Conservation (phyloP, 2,113 vertebrate species). For the Corvus moneduloides region DNA sequence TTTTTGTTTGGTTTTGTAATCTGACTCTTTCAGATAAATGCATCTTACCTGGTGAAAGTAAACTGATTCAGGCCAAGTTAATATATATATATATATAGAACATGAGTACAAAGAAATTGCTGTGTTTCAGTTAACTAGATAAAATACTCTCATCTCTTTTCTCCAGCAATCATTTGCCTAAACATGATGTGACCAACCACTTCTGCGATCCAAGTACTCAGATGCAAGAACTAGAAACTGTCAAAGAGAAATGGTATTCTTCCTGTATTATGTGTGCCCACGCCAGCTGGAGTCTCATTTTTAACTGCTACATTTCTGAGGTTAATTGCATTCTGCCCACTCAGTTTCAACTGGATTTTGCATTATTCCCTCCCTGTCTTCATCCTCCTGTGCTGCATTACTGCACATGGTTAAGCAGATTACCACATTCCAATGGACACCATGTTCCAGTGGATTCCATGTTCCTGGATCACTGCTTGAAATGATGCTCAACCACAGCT, state of each 20-base stretch:
- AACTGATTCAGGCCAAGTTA: not conserved
- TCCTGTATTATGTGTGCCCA: not conserved
- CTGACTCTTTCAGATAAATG: not conserved
- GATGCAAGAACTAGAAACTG: not conserved
- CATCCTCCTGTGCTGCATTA: not conserved
- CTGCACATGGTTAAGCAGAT: not conserved
- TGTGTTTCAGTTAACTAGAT: not conserved
- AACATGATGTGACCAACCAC: not conserved
- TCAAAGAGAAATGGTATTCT: not conserved
- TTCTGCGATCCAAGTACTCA: not conserved
- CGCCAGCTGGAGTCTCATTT: not conserved
- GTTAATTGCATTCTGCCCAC: not conserved
- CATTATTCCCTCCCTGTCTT: not conserved
- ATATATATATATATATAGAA: not conserved
- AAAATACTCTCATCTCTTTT: not conserved
- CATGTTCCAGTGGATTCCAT: not conserved
- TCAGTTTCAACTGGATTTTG: not conserved
- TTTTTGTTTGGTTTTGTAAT: not conserved
- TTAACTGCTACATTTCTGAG: not conserved
- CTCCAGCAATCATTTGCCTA: not conserved
- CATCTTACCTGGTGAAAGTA: not conserved
- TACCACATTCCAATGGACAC: not conserved
- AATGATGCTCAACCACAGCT: not conserved
- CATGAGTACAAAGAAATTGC: not conserved
- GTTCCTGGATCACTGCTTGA: not conserved